These are phyloP conservation scores for Cassiopea xamachana DNA, from an alignment of 30 jellyfish, hydroid and myxozoan species.

Conservation along the genomic window DNA sequence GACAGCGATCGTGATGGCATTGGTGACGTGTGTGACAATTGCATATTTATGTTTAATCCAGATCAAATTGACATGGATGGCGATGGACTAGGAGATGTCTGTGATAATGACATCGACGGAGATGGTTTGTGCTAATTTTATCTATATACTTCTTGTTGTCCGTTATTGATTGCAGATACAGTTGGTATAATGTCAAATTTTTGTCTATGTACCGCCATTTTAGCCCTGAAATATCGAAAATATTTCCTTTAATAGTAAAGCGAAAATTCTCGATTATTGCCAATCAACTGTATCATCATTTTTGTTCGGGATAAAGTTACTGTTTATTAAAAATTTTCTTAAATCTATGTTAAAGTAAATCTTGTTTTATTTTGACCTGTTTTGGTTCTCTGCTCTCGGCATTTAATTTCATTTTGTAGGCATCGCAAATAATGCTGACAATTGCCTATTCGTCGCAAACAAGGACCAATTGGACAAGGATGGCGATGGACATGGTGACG, in stretches of 20 bases:
- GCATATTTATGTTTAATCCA: conserved; percentile 63
- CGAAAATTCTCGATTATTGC: too few species aligned
- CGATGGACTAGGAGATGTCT: conserved; percentile 87
- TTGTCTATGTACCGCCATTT: too few species aligned
- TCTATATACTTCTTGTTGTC: not conserved
- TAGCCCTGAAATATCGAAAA: too few species aligned
- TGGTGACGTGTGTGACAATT: conserved; percentile 85
- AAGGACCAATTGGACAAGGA: conserved; percentile 73
- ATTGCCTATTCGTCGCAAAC: conserved; percentile 74
- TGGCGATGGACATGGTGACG: conserved; percentile 87
- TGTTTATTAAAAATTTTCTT: too few species aligned
- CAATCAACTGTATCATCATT: too few species aligned
- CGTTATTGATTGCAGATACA: not conserved
- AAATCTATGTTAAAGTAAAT: too few species aligned
- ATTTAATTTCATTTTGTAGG: conserved; percentile 40
- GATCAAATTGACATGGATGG: conserved; percentile 78
- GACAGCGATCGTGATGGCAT: conserved; percentile 79
- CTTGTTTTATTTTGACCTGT: too few species aligned
- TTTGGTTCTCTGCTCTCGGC: not conserved
- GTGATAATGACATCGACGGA: conserved; percentile 90
- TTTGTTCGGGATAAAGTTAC: too few species aligned
- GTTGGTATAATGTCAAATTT: too few species aligned
- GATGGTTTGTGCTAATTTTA: conserved; percentile 69
- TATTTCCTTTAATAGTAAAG: too few species aligned
- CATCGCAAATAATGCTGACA: conserved; percentile 68